A percentile compares a stretch with the other conserved stretches of the same genome.
These are phyloP conservation scores for Acipenser ruthenus DNA, from an alignment of 2,797 vertebrate genomes.

Conservation along the genomic window DNA sequence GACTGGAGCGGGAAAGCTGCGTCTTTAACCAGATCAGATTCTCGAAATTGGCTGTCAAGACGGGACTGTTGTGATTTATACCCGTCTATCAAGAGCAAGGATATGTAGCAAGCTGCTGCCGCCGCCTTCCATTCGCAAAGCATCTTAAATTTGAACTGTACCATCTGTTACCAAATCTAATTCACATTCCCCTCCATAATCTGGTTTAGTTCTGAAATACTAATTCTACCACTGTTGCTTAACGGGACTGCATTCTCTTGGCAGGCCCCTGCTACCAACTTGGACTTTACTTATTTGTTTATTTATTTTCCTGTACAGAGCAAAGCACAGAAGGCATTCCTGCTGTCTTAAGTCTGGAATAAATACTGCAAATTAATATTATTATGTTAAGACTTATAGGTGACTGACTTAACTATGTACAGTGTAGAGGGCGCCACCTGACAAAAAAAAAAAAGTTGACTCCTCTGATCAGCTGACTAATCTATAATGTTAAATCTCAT, in stretches of 20 bases:
- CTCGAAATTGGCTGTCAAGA: slow-evolving; percentile 98
- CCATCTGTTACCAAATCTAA: slow-evolving; percentile 99
- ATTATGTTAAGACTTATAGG: too few species aligned
- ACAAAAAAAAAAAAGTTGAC: too few species aligned
- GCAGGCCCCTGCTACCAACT: slow-evolving; percentile 5
- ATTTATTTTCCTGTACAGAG: neutral
- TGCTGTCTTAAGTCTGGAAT: too few species aligned
- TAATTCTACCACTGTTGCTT: slow-evolving; percentile 59
- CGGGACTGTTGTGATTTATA: slow-evolving; percentile 95
- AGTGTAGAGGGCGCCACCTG: too few species aligned
- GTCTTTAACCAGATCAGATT: slow-evolving; percentile 99
- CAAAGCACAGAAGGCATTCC: too few species aligned
- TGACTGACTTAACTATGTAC: too few species aligned
- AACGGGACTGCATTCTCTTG: slow-evolving; percentile 6
- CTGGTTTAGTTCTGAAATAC: slow-evolving; percentile 87
- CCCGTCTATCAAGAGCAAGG: slow-evolving; percentile 83
- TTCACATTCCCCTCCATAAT: slow-evolving; percentile 70
- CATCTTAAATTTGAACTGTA: slow-evolving; percentile 87
- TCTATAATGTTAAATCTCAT: too few species aligned
- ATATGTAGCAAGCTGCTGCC: slow-evolving; percentile 68
- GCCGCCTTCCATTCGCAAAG: slow-evolving; percentile 75
- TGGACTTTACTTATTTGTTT: slow-evolving; percentile 4
- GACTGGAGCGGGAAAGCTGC: slow-evolving; percentile 65
- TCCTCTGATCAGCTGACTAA: too few species aligned
- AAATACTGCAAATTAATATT: too few species aligned